Evolutionary conservation across 2,797 vertebrate genomes (phyloP).

Genomic region (Chelon labrosus): DNA sequence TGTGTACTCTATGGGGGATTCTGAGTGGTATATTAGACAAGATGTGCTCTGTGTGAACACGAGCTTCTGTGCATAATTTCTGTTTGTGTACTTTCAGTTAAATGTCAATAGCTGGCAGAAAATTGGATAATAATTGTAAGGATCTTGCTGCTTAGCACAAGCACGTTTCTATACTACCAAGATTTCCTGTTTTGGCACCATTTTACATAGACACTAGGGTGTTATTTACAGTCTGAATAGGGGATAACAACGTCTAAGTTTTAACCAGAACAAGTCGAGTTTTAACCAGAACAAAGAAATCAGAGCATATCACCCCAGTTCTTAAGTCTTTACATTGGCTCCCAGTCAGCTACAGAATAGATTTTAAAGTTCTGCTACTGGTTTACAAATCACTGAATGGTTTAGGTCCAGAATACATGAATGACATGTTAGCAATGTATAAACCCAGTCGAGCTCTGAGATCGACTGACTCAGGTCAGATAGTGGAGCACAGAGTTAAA

Average conservation of each 20-base stretch:
- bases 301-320: too few species aligned
- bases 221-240: conserved; percentile 21
- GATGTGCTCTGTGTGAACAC: neutral
- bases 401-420: too few species aligned
- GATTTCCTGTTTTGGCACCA: conserved; percentile 16
- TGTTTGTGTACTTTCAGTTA: conserved; percentile 16
- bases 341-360: too few species aligned
- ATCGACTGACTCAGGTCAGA: too few species aligned
- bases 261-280: too few species aligned
- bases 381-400: too few species aligned
- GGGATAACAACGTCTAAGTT: neutral
- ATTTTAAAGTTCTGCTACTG: too few species aligned
- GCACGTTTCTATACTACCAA: conserved; percentile 14
- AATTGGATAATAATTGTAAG: conserved; percentile 19
- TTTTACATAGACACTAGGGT: conserved; percentile 25
- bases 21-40: conserved; percentile 1
- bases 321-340: too few species aligned
- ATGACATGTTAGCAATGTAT: too few species aligned
- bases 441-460: too few species aligned
- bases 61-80: conserved; percentile 5
- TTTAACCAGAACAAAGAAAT: too few species aligned
- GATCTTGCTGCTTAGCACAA: neutral
- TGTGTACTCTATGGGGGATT: neutral
- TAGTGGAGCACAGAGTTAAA: too few species aligned
- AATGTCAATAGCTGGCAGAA: conserved; percentile 31